These are phyloP conservation scores for Polypedilum vanderplanki DNA, from an alignment of 1,140 invertebrate species.

Conservation along the genomic window DNA sequence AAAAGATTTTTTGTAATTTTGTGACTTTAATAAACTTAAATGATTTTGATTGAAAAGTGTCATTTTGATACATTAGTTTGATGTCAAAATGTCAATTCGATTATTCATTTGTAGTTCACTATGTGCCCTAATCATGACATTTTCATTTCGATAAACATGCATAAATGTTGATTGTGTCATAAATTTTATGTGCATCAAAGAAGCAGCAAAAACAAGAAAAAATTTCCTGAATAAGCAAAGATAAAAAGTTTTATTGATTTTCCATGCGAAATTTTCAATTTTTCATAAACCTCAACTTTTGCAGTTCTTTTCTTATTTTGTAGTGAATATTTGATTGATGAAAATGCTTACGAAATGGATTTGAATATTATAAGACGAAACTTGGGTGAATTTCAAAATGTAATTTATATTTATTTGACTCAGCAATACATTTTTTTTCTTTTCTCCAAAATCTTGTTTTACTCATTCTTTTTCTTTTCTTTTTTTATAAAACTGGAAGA, in stretches of 20 bases:
- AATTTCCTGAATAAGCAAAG: neutral
- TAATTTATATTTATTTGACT: too few relatives aligned
- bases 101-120: neutral
- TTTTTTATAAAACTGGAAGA: too few relatives aligned
- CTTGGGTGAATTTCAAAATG: too few relatives aligned
- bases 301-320: too few relatives aligned
- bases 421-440: too few relatives aligned
- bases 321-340: too few relatives aligned
- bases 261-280: constrained; percentile 19
- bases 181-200: neutral
- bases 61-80: too few relatives aligned
- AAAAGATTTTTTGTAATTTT: neutral
- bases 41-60: too few relatives aligned
- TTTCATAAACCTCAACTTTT: neutral
- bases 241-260: constrained; percentile 26
- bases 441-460: too few relatives aligned
- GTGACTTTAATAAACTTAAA: neutral
- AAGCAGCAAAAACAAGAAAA: neutral
- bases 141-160: constrained; percentile 1
- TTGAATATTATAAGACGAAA: too few relatives aligned
- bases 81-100: neutral
- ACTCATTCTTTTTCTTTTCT: too few relatives aligned
- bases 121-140: constrained; percentile 5
- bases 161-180: constrained; percentile 13
- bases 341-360: too few relatives aligned